phyloP scores from a whole-genome alignment of 1,140 invertebrate species.

The Polypedilum pembai region DNA sequence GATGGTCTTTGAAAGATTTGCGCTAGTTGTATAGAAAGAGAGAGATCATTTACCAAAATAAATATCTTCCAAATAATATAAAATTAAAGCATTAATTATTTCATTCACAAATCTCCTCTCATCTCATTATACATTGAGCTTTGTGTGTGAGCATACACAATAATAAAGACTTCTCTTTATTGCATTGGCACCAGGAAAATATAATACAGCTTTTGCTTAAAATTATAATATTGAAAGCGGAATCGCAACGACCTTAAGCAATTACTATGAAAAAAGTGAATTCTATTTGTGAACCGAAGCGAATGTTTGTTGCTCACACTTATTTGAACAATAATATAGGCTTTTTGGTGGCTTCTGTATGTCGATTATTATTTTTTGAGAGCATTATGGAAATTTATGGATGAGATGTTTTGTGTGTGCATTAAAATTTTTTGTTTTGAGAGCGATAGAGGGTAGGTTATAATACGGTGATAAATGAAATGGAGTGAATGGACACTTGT shows the following conservation, averaged over 20 bases:
- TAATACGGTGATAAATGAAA: no score
- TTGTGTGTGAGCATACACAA: no score
- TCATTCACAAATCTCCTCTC: neutral
- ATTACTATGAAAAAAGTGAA: conserved; percentile 4
- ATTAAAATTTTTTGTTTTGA: no score
- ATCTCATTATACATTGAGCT: no score
- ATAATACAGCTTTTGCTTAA: neutral
- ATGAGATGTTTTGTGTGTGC: no score
- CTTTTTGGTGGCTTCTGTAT: neutral
- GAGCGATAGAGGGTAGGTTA: no score
- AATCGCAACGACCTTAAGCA: conserved; percentile 10
- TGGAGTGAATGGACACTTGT: no score
- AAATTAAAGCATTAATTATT: conserved; percentile 1
- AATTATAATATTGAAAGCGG: conserved; percentile 5
- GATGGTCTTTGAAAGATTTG: neutral
- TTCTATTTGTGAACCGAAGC: conserved; percentile 17
- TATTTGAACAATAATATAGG: neutral
- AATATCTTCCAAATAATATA: neutral
- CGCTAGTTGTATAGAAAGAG: neutral
- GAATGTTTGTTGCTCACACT: neutral
- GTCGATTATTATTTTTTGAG: no score
- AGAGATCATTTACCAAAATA: conserved; percentile 3
- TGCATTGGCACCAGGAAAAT: conserved; percentile 14
- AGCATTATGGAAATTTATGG: no score
- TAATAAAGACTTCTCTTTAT: neutral